Base-by-base conservation (phyloP, 2,797 vertebrate genomes). In the Chloroceryle amazona region DNA sequence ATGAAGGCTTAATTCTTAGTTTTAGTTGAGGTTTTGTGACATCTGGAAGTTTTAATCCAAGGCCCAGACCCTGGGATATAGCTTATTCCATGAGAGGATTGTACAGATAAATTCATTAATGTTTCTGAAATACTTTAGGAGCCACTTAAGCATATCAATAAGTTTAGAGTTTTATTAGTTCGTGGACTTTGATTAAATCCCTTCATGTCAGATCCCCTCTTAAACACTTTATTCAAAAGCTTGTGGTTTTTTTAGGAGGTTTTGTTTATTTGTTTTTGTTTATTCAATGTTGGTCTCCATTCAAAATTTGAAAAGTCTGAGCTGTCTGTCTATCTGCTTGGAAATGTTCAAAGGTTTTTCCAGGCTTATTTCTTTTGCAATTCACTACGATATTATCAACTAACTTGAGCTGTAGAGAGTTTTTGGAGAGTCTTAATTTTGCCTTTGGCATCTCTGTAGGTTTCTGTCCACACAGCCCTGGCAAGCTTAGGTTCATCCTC, bases 101-200 rank as follows among this genome's bases (percentile, higher is more conserved):
- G 63, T 90, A 49, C 37, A 80, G 85, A 86, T 86, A 86, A 86
- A 91, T 60, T 86, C 42, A 62, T 91, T 79, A 89, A 66, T 82
- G 31, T 86, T 75, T 84, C 68, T 0, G 0, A 72, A 83, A 84
- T 73, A 41, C 72, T 94, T 68, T 47, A 49, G 62, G 66, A 90
- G 49, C 60, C 86, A 63, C 90, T 92, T 84, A 67, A 78, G 58
- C 51, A 33, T 86, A 93, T 89, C 71, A 70, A 4, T 83, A 94
- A 89, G 5, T 95, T 93, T 66, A 74, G 84, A 65, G 71, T 73
- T 71, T 80, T 92, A 63, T 87, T 85, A 39, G 80, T 90, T 41
- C 8, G 1, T 10, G 54, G 88, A 78, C 93, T 89, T 89, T 65
- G 63, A 85, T 89, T 67, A 90, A 96, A 90, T 75, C 37, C 55